Conservation (phyloP, 1,140 invertebrate species). For the Hermetia illucens region DNA sequence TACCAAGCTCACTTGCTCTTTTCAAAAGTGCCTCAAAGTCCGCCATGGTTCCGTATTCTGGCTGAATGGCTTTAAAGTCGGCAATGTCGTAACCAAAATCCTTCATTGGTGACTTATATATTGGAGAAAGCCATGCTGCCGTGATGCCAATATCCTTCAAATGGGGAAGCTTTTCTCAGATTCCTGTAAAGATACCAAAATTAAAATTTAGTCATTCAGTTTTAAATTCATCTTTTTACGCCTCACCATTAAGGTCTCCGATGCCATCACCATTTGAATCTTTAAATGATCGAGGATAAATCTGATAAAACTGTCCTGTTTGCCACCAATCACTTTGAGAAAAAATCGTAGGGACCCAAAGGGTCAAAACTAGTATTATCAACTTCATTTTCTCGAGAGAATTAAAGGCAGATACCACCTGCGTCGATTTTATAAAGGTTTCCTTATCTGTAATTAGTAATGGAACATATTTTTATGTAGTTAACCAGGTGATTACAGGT, state of each 20-base stretch:
- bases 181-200: conserved; percentile 42
- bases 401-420: too few species aligned
- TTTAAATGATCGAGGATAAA: conserved; percentile 59
- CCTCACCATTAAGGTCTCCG: conserved; percentile 49
- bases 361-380: too few species aligned
- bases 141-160: conserved; percentile 38
- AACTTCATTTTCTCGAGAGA: too few species aligned
- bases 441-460: too few species aligned
- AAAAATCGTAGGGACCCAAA: conserved; percentile 7
- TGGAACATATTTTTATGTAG: too few species aligned
- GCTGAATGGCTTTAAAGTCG: conserved; percentile 59
- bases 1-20: conserved; percentile 38
- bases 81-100: conserved; percentile 63
- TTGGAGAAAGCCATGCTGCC: conserved; percentile 54
- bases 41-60: conserved; percentile 52
- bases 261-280: conserved; percentile 57
- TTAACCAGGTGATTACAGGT: too few species aligned
- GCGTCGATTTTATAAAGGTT: too few species aligned
- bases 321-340: conserved; percentile 57
- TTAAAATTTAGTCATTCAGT: conserved; percentile 41
- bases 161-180: conserved; percentile 35
- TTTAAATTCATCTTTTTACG: conserved; percentile 38
- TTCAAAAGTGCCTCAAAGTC: conserved; percentile 51
- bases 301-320: conserved; percentile 51
- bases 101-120: conserved; percentile 50